Evolutionary conservation across 2,888 invertebrate genomes (phyloP).

Genomic region (Sphaerophoria taeniata): DNA sequence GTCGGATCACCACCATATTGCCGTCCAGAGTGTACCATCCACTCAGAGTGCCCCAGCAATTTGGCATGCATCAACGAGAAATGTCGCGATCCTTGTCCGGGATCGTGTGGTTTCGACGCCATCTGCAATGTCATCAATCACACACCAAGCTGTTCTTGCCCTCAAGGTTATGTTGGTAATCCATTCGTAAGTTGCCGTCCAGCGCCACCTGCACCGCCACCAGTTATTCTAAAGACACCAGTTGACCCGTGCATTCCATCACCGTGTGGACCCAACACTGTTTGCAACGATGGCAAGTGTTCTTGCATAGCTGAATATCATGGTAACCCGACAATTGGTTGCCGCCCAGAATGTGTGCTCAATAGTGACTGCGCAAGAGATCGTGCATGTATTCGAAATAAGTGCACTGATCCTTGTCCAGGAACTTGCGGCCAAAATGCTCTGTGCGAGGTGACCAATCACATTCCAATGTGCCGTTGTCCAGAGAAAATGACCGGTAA

Average conservation of each 20-base stretch:
- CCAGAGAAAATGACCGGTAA: conserved; percentile 88
- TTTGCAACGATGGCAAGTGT: conserved; percentile 89
- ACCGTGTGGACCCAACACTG: conserved; percentile 91
- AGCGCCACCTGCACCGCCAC: conserved; percentile 82
- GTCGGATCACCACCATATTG: conserved; percentile 90
- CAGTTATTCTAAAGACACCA: conserved; percentile 42
- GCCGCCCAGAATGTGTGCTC: conserved; percentile 91
- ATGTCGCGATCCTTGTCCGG: conserved; percentile 90
- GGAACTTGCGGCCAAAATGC: conserved; percentile 91
- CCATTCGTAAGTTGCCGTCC: conserved; percentile 88
- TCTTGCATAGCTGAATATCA: conserved; percentile 89
- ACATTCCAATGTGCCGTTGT: conserved; percentile 86
- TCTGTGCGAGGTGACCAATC: conserved; percentile 91
- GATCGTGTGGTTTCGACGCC: conserved; percentile 89
- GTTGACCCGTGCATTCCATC: conserved; percentile 89
- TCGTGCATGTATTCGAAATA: conserved; percentile 90
- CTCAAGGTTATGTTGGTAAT: conserved; percentile 89
- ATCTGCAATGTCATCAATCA: conserved; percentile 90
- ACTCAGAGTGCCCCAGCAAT: conserved; percentile 89
- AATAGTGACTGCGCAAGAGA: conserved; percentile 91
- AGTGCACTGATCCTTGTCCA: conserved; percentile 93
- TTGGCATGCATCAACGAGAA: conserved; percentile 89
- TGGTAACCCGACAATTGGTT: conserved; percentile 90
- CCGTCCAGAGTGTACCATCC: conserved; percentile 90
- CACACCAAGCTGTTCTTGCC: conserved; percentile 90